Conservation (phyloP, 2,888 invertebrate species). For the Andricus quercusramuli region DNA sequence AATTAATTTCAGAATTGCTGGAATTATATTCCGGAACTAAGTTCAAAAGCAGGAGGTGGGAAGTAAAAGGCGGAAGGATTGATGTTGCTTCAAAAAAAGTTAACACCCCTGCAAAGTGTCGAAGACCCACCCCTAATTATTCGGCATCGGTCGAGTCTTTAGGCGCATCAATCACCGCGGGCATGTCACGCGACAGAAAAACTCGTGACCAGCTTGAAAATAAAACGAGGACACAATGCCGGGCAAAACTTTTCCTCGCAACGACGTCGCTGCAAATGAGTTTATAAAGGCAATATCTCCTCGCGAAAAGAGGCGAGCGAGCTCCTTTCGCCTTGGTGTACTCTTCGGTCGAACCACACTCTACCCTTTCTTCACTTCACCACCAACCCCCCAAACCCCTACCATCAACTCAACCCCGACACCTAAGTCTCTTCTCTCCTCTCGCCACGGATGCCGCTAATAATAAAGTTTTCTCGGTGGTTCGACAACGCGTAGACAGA, state of each 20-base stretch:
- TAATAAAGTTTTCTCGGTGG: constrained; percentile 78
- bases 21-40: background rate
- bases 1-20: background rate
- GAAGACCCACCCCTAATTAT: constrained; percentile 49
- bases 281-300: constrained; percentile 77
- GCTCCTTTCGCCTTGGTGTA: constrained; percentile 35
- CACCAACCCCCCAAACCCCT: background rate
- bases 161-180: constrained; percentile 50
- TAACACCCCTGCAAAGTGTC: constrained; percentile 9
- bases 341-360: constrained; percentile 14
- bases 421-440: constrained; percentile 41
- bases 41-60: background rate
- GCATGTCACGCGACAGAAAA: constrained; percentile 44
- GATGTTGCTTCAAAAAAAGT: constrained; percentile 2
- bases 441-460: constrained; percentile 66
- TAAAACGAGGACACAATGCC: constrained; percentile 29
- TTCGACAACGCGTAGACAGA: constrained; percentile 79
- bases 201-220: constrained; percentile 49
- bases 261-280: constrained; percentile 76
- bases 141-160: constrained; percentile 42
- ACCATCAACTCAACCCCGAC: background rate
- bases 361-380: background rate
- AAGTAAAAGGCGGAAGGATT: constrained; percentile 1
- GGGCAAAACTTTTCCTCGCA: constrained; percentile 49
- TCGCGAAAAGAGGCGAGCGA: constrained; percentile 25